Evolutionary conservation across 2,888 invertebrate genomes (phyloP).

Genomic region (Hartigia nigra): DNA sequence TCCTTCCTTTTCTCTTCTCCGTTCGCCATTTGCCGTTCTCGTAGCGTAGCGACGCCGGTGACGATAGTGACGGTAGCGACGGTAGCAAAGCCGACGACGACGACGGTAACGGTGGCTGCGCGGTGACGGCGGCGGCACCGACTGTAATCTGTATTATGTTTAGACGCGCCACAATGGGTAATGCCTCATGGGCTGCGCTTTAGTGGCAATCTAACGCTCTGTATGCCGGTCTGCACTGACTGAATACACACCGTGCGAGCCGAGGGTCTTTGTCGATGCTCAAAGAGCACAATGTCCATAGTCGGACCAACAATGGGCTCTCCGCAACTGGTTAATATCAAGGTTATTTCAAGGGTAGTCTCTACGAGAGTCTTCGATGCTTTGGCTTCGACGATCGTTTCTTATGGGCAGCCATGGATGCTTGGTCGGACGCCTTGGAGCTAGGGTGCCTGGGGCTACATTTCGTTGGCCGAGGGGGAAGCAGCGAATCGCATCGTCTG

Average conservation of each 20-base stretch:
- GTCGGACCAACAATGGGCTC: constrained; percentile 54
- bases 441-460: not conserved
- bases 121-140: constrained; percentile 3
- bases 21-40: not conserved
- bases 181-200: constrained; percentile 39
- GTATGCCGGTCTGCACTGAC: constrained; percentile 28
- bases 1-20: not conserved
- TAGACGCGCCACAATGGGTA: constrained; percentile 38
- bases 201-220: constrained; percentile 50
- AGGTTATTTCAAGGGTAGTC: constrained; percentile 57
- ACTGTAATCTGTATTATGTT: constrained; percentile 15
- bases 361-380: constrained; percentile 19
- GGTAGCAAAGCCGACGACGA: not conserved
- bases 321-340: constrained; percentile 59
- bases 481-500: not conserved
- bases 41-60: not conserved
- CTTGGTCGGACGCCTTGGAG: not conserved
- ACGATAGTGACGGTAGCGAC: not conserved
- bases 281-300: constrained; percentile 60
- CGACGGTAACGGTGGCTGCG: not conserved
- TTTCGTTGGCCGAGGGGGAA: not conserved
- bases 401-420: not conserved
- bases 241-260: constrained; percentile 44
- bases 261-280: constrained; percentile 48
- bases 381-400: not conserved